A percentile compares a stretch with the other conserved stretches of the same genome.
Evolutionary conservation across 2,888 invertebrate genomes (phyloP).

Genomic region (Heteropelma amictum): DNA sequence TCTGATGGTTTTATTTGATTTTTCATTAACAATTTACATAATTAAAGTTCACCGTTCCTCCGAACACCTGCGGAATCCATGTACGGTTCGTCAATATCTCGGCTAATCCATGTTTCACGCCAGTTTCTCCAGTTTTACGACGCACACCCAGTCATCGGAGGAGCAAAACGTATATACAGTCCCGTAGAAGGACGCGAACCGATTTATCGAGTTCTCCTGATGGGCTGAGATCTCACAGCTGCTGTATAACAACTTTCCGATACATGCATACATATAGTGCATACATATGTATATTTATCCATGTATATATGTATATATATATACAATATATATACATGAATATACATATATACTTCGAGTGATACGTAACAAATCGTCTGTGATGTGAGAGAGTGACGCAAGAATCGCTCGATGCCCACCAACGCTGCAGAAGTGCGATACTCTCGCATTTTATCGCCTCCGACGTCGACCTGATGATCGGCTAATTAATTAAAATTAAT

Average conservation of each 20-base stretch:
- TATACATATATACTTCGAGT: not conserved
- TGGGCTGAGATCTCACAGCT: conserved; percentile 8
- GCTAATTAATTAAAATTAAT: conserved; percentile 69
- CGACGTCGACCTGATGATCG: conserved; percentile 56
- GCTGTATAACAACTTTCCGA: conserved; percentile 10
- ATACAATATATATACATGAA: not conserved
- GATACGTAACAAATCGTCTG: conserved; percentile 24
- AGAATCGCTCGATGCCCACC: conserved; percentile 58
- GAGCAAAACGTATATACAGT: conserved; percentile 10
- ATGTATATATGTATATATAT: not conserved
- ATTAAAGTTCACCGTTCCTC: conserved; percentile 29
- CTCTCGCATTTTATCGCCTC: conserved; percentile 56
- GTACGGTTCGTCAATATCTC: conserved; percentile 39
- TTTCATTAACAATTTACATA: conserved; percentile 28
- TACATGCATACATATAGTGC: not conserved
- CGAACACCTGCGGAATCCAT: not conserved
- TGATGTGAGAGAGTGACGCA: conserved; percentile 54
- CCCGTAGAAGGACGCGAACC: conserved; percentile 19
- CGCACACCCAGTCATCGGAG: not conserved
- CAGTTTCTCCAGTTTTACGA: conserved; percentile 36
- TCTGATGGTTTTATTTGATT: not conserved
- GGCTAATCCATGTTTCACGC: conserved; percentile 48
- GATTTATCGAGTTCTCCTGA: conserved; percentile 4
- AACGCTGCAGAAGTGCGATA: conserved; percentile 45
- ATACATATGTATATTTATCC: not conserved